Evolutionary conservation across 1,140 invertebrate species (phyloP), one percentile per base, ranked within the genome.

Genomic region (Ladona fulva): DNA sequence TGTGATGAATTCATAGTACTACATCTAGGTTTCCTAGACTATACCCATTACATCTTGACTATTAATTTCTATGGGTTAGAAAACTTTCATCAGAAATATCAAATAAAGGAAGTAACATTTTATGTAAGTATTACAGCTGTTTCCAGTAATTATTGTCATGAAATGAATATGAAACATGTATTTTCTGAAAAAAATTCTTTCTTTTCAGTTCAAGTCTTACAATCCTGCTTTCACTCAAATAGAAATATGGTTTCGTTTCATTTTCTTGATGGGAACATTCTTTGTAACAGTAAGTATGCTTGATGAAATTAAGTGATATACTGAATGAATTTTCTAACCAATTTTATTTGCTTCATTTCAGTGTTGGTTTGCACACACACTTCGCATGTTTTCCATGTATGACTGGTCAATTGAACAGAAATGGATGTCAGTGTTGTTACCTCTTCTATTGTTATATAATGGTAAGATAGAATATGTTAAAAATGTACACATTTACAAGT

Each of bases 371-470:
- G 92, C 92, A 7, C 93, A 97, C 85, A 91, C 91, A 0, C 86
- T 99, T 77, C 88, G 95, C 82, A 96, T 93, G 83, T 98, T 95
- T 87, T 90, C 92, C 0, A 87, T 96, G 3, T 90, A 92, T 80
- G 96, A 98, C 85, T 99, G 97, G 97, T 97, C 97, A 6, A 97
- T 98, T 81, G 97, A 99, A 86, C 97, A 99, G 83, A 97, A 95
- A 85, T 99, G 97, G 97, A 91, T 98, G 82, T 94, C 94, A 0
- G 85, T 96, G 25, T 87, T 99, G 25, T 86, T 99, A 79, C 95
- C 96, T n/a, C 85, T 97, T 0, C 87, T 98, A 0, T 87, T 98
- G 76, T 87, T 97, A 24, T 97, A 97, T 83, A 94, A 99, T 87
- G 95, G 96, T 98, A 87, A 89, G 89, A 86, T 52, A 59, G 78